Conservation (phyloP, 2,888 invertebrate species). For the Oxystoma pomonae region DNA sequence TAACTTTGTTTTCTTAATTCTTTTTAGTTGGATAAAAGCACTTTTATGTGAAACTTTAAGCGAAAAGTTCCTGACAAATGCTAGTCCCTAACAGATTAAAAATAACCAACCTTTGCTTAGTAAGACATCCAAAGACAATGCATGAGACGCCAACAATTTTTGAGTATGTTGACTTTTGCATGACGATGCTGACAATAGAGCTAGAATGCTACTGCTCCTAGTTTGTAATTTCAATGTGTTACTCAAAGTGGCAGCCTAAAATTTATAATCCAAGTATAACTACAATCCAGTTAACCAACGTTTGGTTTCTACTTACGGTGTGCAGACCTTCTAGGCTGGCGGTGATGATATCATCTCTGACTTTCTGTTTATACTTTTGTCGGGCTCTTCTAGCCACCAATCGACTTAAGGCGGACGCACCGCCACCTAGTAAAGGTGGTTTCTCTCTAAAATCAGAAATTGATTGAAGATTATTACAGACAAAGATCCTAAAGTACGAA, state of each 20-base stretch:
- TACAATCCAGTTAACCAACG: not conserved
- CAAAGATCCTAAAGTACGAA: no score
- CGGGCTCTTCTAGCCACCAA: constrained; percentile 56
- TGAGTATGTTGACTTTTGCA: constrained; percentile 72
- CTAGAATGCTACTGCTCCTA: constrained; percentile 86
- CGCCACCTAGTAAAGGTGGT: constrained; percentile 15
- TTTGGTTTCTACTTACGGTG: constrained; percentile 52
- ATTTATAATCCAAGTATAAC: constrained; percentile 16
- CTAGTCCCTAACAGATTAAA: no score
- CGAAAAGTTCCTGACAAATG: no score
- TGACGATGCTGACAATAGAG: constrained; percentile 81
- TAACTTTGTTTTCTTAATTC: no score
- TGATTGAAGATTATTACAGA: no score
- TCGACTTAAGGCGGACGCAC: constrained; percentile 50
- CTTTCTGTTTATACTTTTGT: constrained; percentile 55
- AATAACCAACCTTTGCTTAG: constrained; percentile 50
- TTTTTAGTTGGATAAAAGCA: no score
- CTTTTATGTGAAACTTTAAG: no score
- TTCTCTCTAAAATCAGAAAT: constrained; percentile 30
- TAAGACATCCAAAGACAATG: constrained; percentile 87
- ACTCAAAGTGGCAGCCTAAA: constrained; percentile 80
- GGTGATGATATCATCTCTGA: constrained; percentile 75
- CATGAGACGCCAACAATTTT: constrained; percentile 82
- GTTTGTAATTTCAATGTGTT: constrained; percentile 85
- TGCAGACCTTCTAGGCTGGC: constrained; percentile 86